These are phyloP conservation scores for Deilephila elpenor DNA, from an alignment of 2,888 invertebrate species.

Conservation along the genomic window DNA sequence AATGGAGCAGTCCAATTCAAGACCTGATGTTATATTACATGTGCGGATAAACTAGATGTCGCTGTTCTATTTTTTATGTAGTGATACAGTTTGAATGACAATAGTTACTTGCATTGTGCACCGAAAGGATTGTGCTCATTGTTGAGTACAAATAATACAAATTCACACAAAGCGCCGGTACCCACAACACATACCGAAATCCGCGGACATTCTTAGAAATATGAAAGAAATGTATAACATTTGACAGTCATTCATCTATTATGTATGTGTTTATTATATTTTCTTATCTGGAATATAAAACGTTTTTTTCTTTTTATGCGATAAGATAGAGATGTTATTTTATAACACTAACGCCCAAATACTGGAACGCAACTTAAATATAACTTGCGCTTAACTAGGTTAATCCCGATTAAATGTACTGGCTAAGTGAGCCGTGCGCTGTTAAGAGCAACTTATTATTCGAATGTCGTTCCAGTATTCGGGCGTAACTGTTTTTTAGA, in stretches of 20 bases:
- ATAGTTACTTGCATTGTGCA: slow-evolving; percentile 71
- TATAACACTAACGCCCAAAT: too few relatives aligned
- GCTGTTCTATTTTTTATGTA: background rate
- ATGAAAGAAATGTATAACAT: slow-evolving; percentile 38
- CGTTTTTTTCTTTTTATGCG: too few relatives aligned
- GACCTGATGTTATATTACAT: background rate
- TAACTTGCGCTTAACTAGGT: too few relatives aligned
- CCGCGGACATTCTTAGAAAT: slow-evolving; percentile 37
- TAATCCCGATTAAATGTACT: too few relatives aligned
- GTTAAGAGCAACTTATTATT: too few relatives aligned
- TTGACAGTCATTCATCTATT: slow-evolving; percentile 25
- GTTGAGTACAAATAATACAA: slow-evolving; percentile 54
- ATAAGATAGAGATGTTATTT: too few relatives aligned
- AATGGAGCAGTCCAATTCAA: too few relatives aligned
- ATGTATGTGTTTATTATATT: slow-evolving; percentile 6
- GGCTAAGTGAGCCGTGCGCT: too few relatives aligned
- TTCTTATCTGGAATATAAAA: slow-evolving; percentile 3
- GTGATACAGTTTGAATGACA: slow-evolving; percentile 69
- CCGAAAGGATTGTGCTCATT: slow-evolving; percentile 70
- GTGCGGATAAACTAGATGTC: background rate
- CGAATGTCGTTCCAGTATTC: too few relatives aligned
- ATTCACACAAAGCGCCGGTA: slow-evolving; percentile 52
- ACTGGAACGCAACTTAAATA: too few relatives aligned
- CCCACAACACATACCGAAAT: slow-evolving; percentile 54
- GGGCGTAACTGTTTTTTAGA: too few relatives aligned